Percentiles rank a stretch among this genome's conserved stretches.
Conservation (phyloP, 1,140 invertebrate species). For the Hydropsyche tenuis region DNA sequence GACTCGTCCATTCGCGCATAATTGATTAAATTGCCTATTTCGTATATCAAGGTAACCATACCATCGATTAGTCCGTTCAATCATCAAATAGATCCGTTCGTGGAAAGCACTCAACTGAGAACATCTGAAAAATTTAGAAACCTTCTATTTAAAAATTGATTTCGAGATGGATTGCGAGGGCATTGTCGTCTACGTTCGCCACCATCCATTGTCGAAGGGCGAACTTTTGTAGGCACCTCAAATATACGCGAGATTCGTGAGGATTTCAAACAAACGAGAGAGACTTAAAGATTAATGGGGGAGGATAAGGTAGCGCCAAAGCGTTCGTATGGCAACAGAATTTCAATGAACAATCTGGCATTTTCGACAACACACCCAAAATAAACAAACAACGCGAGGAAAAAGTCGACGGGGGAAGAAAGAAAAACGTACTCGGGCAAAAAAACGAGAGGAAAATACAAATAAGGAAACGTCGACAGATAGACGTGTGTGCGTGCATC, state of each 20-base stretch:
- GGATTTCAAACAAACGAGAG: conserved; percentile 27
- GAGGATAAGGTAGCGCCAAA: conserved; percentile 24
- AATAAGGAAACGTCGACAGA: background rate
- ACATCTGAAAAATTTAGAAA: too few species aligned
- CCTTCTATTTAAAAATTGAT: too few species aligned
- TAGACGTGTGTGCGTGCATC: too few species aligned
- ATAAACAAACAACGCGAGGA: conserved; percentile 11
- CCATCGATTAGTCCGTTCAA: too few species aligned
- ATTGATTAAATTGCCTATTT: too few species aligned
- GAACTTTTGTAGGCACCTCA: background rate
- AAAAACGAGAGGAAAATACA: background rate
- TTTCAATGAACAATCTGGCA: conserved; percentile 24
- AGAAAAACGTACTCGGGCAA: background rate
- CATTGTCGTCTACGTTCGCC: too few species aligned
- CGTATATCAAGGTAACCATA: too few species aligned
- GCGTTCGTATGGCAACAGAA: conserved; percentile 21
- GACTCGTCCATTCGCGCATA: too few species aligned
- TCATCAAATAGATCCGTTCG: too few species aligned
- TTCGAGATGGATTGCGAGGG: too few species aligned
- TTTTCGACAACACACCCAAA: conserved; percentile 12
- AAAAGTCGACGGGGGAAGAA: background rate
- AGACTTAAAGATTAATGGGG: conserved; percentile 28
- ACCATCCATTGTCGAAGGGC: too few species aligned
- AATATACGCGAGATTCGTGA: conserved; percentile 15
- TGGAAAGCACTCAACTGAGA: too few species aligned